A percentile compares a stretch with the other conserved stretches of the same genome.
phyloP scores from a whole-genome alignment of 2,113 vertebrate genomes.

The Rhizomys pruinosus region DNA sequence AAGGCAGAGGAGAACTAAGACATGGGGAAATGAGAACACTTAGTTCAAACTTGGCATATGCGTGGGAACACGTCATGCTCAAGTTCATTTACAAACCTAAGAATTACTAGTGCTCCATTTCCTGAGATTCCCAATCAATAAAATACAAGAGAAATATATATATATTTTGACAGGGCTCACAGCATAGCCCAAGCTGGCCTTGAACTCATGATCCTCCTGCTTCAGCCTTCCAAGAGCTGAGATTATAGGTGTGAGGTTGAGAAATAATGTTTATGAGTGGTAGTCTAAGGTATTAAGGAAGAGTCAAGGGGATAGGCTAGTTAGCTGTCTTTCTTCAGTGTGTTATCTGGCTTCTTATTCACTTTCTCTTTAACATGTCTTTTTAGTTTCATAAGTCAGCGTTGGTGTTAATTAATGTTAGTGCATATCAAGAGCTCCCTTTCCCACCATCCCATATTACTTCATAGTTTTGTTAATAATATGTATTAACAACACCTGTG shows the following conservation, averaged over 20 bases:
- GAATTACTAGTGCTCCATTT: background rate
- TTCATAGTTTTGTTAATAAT: conserved; percentile 55
- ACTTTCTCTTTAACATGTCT: conserved; percentile 10
- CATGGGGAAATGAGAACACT: background rate
- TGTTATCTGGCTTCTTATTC: background rate
- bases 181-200: background rate
- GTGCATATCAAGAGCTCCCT: background rate
- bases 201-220: background rate
- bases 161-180: background rate
- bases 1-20: background rate
- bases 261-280: background rate
- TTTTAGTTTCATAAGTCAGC: background rate
- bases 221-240: background rate
- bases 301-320: background rate
- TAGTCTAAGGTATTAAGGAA: background rate
- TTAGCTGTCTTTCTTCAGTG: background rate
- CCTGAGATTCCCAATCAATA: background rate
- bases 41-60: background rate
- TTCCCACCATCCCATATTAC: background rate
- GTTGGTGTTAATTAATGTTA: background rate
- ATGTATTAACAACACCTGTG: conserved; percentile 74
- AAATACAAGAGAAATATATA: background rate
- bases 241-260: background rate
- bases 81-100: background rate
- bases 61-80: background rate